Base-by-base conservation (phyloP, 2,113 vertebrate genomes). In the Neolamprologus hecqui region DNA sequence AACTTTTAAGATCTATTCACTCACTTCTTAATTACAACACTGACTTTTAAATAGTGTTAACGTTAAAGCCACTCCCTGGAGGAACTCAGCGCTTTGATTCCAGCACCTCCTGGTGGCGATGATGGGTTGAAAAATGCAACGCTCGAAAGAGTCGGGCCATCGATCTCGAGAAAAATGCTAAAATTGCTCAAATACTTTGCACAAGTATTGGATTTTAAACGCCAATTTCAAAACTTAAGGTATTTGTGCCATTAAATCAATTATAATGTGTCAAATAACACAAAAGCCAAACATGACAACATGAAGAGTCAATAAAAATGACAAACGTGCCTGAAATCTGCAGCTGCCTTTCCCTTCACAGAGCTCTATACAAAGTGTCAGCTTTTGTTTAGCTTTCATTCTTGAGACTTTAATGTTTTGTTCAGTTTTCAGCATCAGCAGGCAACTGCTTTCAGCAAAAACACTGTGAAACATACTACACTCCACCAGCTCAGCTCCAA, bases 1-100 rank as follows among this genome's bases (percentile, higher is more conserved):
- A 92, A 94, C 92, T 92, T 94, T 95, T 82, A 85, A 93, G 92
- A 91, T 93, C 91, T 88, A 75, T 84, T 90, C 90, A 84, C 86
- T 84, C 49, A 14, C 53, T 75, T 89, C 89, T 94, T 92, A 94
- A 94, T 94, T 95, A 93, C 77, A 87, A 86, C 51, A 84, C 81
- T 85, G 90, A 90, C 92, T 92, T 90, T 92, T 84, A 90, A 91
- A 93, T 82, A 90, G 83, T 31, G 82, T 75, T 75, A 79, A 85
- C 84, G 81, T 90, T 91, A 70, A 90, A 68, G 80, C 54, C 58
- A 53, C 23, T 77, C 28, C 45, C 47, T 13, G 47, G 31, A 45
- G 54, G 23, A 26, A 75, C 60, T 81, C 2, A 51, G 58, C 57
- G n/a, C 54, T 73, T 81, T 13, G 23, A 86, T 77, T 42, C 57